Base-by-base conservation (phyloP, 53 echinoderm and acorn worm genomes). In the Stichopus horrens region DNA sequence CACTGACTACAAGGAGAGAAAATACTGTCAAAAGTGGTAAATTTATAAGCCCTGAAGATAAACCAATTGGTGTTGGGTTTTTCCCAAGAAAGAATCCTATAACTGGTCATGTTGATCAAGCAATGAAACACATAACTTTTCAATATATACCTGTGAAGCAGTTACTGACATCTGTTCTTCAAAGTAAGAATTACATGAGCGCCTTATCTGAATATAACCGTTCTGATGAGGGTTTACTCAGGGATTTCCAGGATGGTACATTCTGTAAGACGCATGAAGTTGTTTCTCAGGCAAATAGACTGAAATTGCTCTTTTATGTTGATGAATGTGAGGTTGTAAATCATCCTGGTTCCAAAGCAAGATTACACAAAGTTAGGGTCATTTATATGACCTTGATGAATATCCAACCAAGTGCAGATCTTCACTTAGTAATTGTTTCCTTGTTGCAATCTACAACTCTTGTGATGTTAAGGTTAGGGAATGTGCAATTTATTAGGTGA, bases 341-440 rank as follows among this genome's bases (percentile, higher is more conserved):
- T 53, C 76, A 0, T 11, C 76, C 37, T 76, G 51, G 83, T 58
- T 85, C 86, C 16, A 90, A 92, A 92, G 86, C 89, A 77, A 89
- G 92, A 87, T 75, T 89, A 76, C 89, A 92, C 77, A 89, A 92
- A 87, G 73, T 92, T 86, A 82, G 89, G 68, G 86, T 86, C 58
- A 53, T 92, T 14, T 92, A 92, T 76, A 85, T 89, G 86, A 89
- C 89, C 66, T 56, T 89, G 52, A 68, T 86, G 73, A 79, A 89
- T 71, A 77, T 92, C 76, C 92, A 89, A 52, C 86, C 86, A 89
- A 90, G 76, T 89, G 63, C 37, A 76, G 83, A 54, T 86, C 86
- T 9, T 73, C 86, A 23, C 51, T 86, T 73, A 86, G 23, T 71
- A 88, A 88, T 23, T 88, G 60, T 77, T 88, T 58, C 52, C 88